Base-by-base conservation (phyloP, 2,797 vertebrate species). In the Pachyuromys duprasi region DNA sequence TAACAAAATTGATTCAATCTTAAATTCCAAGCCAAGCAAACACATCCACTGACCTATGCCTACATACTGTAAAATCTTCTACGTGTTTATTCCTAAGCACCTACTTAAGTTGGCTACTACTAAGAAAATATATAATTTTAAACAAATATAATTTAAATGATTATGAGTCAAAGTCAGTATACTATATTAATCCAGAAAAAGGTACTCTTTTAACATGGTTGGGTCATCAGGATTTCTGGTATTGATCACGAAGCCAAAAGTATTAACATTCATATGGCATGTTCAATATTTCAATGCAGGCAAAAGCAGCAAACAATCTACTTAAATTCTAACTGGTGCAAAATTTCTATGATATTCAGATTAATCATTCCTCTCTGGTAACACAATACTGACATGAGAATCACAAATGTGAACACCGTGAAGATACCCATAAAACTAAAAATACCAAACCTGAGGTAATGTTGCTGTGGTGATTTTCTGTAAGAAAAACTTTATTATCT, bases 391-490 rank as follows among this genome's bases (percentile, higher is more conserved):
- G 79, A 95, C 36, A 80, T 86, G 28, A 81, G 28, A 72, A 76
- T 89, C 24, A 95, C 15, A 95, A 88, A 90, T 84, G 36, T 86
- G 72, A 96, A 96, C 92, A 97, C 81, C 95, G 67, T 74, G 88
- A 86, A 67, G 7, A 92, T 83, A 96, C 5, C 91, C 20, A 92
- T 24, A 95, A 88, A 95, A 86, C 31, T 93, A 81, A 95, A 90
- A 92, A 57, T 60, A 75, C 17, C 78, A 67, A 97, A 94, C 33
- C 60, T 13, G 95, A 97, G 96, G 96, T 96, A 94, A 96, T 93
- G 39, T 82, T 95, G 92, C 89, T 87, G 11, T 89, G 74, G 86
- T 86, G 49, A 93, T 91, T n/a, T 53, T 53, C 12, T 13, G 31
- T 78, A 90, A 92, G n/a, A 90, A 93, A 95, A 95, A 65, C 93